phyloP scores from a whole-genome alignment of 2,113 vertebrate species.

The Pyxicephalus adspersus region DNA sequence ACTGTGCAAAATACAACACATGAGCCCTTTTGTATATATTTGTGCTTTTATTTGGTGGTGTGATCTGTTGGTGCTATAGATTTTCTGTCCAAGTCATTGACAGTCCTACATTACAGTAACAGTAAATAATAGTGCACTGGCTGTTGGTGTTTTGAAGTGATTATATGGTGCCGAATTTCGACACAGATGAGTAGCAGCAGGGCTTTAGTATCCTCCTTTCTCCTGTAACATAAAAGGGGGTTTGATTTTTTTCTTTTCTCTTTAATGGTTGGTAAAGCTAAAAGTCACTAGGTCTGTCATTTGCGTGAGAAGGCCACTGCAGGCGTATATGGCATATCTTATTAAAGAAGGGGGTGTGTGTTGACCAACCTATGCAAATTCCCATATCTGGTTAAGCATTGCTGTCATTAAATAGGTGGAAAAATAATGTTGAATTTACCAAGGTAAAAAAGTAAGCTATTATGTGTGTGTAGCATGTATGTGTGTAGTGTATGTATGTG shows the following conservation, averaged over 20 bases:
- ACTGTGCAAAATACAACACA: too few species aligned
- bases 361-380: background rate
- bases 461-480: slow-evolving; percentile 61
- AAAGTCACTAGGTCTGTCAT: background rate
- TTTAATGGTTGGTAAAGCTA: too few species aligned
- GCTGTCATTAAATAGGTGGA: background rate
- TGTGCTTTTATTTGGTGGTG: too few species aligned
- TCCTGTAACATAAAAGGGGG: background rate
- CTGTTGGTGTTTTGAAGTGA: background rate
- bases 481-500: slow-evolving; percentile 76
- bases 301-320: background rate
- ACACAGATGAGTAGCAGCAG: background rate
- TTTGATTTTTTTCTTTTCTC: background rate
- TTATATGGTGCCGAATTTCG: background rate
- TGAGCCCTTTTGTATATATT: too few species aligned
- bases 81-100: too few species aligned
- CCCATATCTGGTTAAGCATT: background rate
- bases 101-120: background rate
- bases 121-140: background rate
- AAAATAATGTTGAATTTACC: background rate
- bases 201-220: background rate
- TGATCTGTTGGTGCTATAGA: too few species aligned
- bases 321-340: background rate
- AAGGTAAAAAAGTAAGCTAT: background rate
- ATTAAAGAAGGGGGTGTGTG: background rate